These are phyloP conservation scores for Dolichopus griseipennis DNA, from an alignment of 2,888 invertebrate genomes.

Conservation along the genomic window DNA sequence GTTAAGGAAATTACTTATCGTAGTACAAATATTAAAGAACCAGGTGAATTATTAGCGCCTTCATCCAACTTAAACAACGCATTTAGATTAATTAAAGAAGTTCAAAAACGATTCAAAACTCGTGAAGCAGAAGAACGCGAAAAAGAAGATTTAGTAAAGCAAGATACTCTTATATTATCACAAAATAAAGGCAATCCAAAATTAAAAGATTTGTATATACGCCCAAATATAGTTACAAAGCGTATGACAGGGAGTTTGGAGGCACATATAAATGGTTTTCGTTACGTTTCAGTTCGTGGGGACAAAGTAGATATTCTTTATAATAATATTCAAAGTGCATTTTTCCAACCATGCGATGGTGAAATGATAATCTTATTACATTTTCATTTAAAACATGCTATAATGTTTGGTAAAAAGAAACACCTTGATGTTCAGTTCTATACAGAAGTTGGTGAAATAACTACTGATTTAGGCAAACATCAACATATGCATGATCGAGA, in stretches of 20 bases:
- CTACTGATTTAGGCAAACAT: conserved; percentile 97
- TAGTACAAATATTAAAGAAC: conserved; percentile 94
- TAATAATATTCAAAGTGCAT: conserved; percentile 98
- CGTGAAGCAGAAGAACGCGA: conserved; percentile 97
- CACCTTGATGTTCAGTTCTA: conserved; percentile 99
- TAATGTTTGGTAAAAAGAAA: conserved; percentile 99
- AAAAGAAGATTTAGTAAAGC: conserved; percentile 97
- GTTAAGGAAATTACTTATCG: conserved; percentile 98
- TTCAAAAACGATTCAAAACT: conserved; percentile 96
- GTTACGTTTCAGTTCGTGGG: conserved; percentile 97
- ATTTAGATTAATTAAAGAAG: conserved; percentile 96
- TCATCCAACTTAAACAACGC: conserved; percentile 94
- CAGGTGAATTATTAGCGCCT: conserved; percentile 88
- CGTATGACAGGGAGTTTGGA: conserved; percentile 90
- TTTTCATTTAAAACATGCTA: conserved; percentile 98
- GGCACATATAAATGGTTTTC: conserved; percentile 91
- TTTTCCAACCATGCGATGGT: conserved; percentile 98
- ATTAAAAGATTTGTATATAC: conserved; percentile 92
- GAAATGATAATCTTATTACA: conserved; percentile 99
- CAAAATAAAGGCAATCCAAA: conserved; percentile 97
- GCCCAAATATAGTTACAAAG: conserved; percentile 97
- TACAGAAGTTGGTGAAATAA: conserved; percentile 99
- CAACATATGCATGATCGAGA: conserved; percentile 99
- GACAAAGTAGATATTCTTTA: conserved; percentile 99
- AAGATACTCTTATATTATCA: conserved; percentile 88